Evolutionary conservation across 2,797 vertebrate species (phyloP).

Genomic region (Huso huso): DNA sequence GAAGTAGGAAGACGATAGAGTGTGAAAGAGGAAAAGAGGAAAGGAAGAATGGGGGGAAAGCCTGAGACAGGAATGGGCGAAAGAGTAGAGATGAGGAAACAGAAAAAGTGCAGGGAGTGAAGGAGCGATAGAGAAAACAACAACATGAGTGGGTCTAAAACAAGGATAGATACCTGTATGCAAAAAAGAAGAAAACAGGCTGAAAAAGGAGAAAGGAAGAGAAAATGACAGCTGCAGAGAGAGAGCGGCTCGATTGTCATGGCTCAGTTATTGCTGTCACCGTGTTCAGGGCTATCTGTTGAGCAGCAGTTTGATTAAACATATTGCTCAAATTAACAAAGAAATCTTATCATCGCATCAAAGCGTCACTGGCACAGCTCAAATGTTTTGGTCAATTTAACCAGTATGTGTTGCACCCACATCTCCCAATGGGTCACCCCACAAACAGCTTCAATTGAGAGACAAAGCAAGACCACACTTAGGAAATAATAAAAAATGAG

Average conservation of each 20-base stretch:
- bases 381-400: too few species aligned
- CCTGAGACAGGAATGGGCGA: neutral
- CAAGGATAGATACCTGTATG: too few species aligned
- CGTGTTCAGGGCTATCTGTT: constrained; percentile 3
- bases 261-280: constrained; percentile 4
- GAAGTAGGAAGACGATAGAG: constrained; percentile 29
- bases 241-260: constrained; percentile 25
- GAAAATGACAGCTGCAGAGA: constrained; percentile 22
- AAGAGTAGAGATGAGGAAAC: constrained; percentile 13
- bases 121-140: too few species aligned
- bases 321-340: constrained; percentile 18
- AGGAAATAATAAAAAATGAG: too few species aligned
- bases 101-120: constrained; percentile 11
- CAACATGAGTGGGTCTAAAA: too few species aligned
- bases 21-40: constrained; percentile 24
- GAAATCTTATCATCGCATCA: constrained; percentile 18
- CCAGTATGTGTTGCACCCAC: too few species aligned
- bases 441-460: too few species aligned
- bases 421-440: too few species aligned
- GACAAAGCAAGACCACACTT: too few species aligned
- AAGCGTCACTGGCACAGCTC: too few species aligned
- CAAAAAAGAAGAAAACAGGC: too few species aligned
- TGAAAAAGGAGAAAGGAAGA: constrained; percentile 12
- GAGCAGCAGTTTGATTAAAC: neutral
- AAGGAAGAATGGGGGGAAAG: neutral